These are phyloP conservation scores for Thunnus albacares DNA, from an alignment of 2,797 vertebrate species.

Conservation along the genomic window DNA sequence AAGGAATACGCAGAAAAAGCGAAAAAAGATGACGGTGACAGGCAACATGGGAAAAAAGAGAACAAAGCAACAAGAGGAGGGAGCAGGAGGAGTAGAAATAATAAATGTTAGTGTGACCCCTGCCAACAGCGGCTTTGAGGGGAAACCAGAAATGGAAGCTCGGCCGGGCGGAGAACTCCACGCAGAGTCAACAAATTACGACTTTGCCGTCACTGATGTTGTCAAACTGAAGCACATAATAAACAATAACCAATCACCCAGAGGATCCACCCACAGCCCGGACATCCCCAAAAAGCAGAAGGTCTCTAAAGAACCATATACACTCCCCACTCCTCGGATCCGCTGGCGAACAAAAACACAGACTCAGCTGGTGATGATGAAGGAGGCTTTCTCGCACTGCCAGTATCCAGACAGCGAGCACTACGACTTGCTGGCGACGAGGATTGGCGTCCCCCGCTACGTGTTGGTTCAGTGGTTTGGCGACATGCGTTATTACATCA, in stretches of 20 bases:
- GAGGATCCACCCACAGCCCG: too few relatives aligned
- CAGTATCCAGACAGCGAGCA: conserved; percentile 86
- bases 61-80: neutral
- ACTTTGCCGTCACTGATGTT: neutral
- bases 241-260: too few relatives aligned
- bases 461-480: conserved; percentile 88
- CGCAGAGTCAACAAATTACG: neutral
- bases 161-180: neutral
- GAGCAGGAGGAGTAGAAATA: neutral
- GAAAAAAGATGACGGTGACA: neutral
- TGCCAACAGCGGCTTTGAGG: neutral
- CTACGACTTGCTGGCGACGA: conserved; percentile 79
- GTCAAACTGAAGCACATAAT: neutral
- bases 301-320: fast-evolving
- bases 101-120: neutral
- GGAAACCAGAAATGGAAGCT: neutral
- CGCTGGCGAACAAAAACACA: neutral
- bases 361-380: conserved; percentile 84
- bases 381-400: conserved; percentile 83
- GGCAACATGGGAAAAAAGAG: conserved; percentile 12
- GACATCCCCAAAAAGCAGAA: too few relatives aligned
- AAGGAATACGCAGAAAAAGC: conserved; percentile 8
- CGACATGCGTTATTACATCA: conserved; percentile 88
- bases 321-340: fast-evolving
- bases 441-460: conserved; percentile 78